Percentiles rank a stretch among this genome's conserved stretches.
phyloP scores from a whole-genome alignment of 1,140 invertebrate species.

The Drosophila gunungcola region DNA sequence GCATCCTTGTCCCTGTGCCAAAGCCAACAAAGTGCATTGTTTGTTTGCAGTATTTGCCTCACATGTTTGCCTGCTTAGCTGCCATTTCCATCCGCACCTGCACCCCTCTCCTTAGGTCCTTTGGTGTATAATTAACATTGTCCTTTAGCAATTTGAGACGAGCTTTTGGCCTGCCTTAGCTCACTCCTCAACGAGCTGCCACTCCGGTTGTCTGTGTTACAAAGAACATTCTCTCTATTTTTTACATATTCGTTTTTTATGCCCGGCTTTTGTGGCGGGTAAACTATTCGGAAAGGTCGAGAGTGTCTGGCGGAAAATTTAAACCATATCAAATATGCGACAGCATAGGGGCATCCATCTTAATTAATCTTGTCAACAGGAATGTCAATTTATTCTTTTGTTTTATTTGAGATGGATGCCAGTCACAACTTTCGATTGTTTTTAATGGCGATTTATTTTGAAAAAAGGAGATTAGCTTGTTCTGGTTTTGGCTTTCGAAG shows the following conservation, averaged over 20 bases:
- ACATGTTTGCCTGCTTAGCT: conserved; percentile 80
- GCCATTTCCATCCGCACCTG: conserved; percentile 30
- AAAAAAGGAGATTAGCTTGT: no score
- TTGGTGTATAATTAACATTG: conserved; percentile 82
- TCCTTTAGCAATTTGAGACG: conserved; percentile 81
- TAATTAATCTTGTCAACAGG: conserved; percentile 6
- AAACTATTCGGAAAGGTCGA: conserved; percentile 37
- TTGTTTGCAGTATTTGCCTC: conserved; percentile 78
- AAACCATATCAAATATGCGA: conserved; percentile 4
- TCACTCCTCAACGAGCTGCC: conserved; percentile 21
- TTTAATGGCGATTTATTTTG: neutral
- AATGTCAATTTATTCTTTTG: neutral
- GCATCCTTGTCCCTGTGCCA: conserved; percentile 64
- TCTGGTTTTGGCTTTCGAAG: no score
- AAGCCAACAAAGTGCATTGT: conserved; percentile 83
- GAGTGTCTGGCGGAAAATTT: conserved; percentile 17
- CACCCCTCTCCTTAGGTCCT: conserved; percentile 53
- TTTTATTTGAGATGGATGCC: neutral
- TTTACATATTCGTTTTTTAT: neutral
- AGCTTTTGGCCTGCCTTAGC: conserved; percentile 59
- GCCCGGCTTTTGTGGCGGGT: neutral
- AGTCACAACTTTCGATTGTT: neutral
- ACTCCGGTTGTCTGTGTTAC: conserved; percentile 26
- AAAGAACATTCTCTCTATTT: conserved; percentile 1
- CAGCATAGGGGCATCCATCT: conserved; percentile 3